Evolutionary conservation across 2,113 vertebrate species (phyloP).

Genomic region (Datnioides undecimradiatus): DNA sequence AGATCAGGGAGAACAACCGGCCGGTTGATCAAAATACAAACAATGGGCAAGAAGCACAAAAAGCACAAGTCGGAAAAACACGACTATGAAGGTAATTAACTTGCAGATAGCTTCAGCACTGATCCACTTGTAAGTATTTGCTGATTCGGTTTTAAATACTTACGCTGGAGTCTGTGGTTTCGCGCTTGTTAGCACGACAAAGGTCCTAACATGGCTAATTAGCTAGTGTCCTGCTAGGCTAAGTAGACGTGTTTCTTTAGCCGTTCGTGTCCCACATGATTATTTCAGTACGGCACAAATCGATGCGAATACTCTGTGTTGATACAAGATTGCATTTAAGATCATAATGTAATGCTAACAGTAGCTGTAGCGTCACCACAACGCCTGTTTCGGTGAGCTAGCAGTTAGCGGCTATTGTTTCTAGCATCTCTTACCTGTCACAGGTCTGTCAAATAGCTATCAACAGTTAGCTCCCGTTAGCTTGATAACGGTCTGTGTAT

Average conservation of each 20-base stretch:
- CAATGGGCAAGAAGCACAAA: conserved; percentile 97
- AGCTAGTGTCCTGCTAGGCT: background rate
- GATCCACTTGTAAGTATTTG: background rate
- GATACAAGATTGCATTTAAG: accelerated
- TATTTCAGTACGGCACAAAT: background rate
- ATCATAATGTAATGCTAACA: accelerated
- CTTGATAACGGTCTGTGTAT: accelerated
- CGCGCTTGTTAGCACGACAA: conserved; percentile 5
- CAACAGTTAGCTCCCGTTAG: background rate
- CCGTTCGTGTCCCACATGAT: background rate
- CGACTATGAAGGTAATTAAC: conserved; percentile 88
- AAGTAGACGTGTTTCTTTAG: background rate
- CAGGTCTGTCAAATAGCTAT: background rate
- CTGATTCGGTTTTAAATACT: background rate
- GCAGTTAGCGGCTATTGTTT: background rate
- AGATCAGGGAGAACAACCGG: background rate
- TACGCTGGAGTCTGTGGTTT: accelerated
- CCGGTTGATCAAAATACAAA: conserved; percentile 66
- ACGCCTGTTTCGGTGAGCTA: background rate
- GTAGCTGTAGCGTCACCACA: background rate
- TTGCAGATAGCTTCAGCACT: accelerated
- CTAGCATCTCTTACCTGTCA: background rate
- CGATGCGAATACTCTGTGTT: accelerated
- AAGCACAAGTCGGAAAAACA: conserved; percentile 95
- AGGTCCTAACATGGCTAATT: background rate